Evolutionary conservation across 2,113 vertebrate genomes (phyloP), one percentile per base, ranked within the genome.

Genomic region (Morone chrysops): DNA sequence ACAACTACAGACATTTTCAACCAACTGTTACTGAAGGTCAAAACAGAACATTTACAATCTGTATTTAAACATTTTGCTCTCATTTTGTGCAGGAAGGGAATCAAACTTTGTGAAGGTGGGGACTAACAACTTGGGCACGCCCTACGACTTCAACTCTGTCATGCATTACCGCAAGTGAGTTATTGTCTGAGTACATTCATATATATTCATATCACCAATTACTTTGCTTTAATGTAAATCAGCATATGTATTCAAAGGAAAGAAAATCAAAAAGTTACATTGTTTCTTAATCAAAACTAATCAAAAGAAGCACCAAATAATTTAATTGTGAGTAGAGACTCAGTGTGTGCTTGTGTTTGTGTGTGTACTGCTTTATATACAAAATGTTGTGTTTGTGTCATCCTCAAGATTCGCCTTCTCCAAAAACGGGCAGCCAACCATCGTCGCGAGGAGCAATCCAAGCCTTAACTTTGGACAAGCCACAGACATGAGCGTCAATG

Each of bases 131-230:
- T 40, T 94, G 71, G 70, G 36, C 0, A 93, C 92, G 40, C 70
- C 85, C 3, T 95, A 95, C 14, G 92, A 94, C 85, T 94, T 92
- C 53, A 36, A 48, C 20, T 94, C 94, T 8, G 72, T 94, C 56
- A 94, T 95, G 93, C 89, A 95, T 2, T 94, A 94, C 71, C 18
- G 71, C 60, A 92, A 82, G 94, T 94, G 25, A 90, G 87, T 90
- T 50, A 61, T 14, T 53, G 20, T 10, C 2, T 38, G n/a, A 9
- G 36, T 36, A 10, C 13, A 12, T 47, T 47, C 12, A 47, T 13
- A 47, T 56, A 31, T 31, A 31, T 31, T 31, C 31, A 31, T 10
- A 5, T 57, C n/a, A 22, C 12, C 11, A 4, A 6, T 25, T 57
- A 57, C 25, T 11, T 57, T 25, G n/a, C n/a, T 25, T 1, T 11